These are phyloP conservation scores for Tiliacea citrago DNA, from an alignment of 2,888 invertebrate genomes.

Conservation along the genomic window DNA sequence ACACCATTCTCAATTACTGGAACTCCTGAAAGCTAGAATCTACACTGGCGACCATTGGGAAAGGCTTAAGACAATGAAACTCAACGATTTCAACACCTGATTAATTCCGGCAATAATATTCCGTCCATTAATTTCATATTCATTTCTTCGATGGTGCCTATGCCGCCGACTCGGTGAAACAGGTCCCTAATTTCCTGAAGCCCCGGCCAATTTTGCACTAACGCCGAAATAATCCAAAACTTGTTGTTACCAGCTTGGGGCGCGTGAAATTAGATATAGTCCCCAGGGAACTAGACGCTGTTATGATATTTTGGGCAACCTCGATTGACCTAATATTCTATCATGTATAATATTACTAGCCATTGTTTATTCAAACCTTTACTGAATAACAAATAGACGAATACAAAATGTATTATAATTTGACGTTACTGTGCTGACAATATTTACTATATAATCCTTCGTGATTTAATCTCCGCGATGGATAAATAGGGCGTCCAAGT, in stretches of 20 bases:
- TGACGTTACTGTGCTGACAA: slow-evolving; percentile 3
- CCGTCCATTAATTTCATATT: neutral
- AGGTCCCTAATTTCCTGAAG: slow-evolving; percentile 20
- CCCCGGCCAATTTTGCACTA: slow-evolving; percentile 30
- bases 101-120: too few relatives aligned
- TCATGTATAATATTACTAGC: slow-evolving; percentile 37
- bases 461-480: neutral
- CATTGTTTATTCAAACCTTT: slow-evolving; percentile 35
- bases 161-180: slow-evolving; percentile 2
- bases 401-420: slow-evolving; percentile 23
- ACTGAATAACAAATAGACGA: slow-evolving; percentile 13
- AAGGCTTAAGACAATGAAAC: neutral
- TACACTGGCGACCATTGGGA: neutral
- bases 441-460: neutral
- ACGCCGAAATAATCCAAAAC: slow-evolving; percentile 44
- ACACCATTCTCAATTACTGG: neutral
- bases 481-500: neutral
- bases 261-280: slow-evolving; percentile 59
- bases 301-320: slow-evolving; percentile 52
- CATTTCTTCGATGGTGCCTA: neutral
- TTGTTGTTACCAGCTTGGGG: slow-evolving; percentile 43
- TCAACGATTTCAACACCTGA: neutral
- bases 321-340: slow-evolving; percentile 50
- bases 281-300: slow-evolving; percentile 47
- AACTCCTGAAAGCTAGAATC: neutral